A percentile compares a stretch with the other conserved stretches of the same genome.
Evolutionary conservation across 1,140 invertebrate genomes (phyloP).

Genomic region (Eupristina koningsbergeri): DNA sequence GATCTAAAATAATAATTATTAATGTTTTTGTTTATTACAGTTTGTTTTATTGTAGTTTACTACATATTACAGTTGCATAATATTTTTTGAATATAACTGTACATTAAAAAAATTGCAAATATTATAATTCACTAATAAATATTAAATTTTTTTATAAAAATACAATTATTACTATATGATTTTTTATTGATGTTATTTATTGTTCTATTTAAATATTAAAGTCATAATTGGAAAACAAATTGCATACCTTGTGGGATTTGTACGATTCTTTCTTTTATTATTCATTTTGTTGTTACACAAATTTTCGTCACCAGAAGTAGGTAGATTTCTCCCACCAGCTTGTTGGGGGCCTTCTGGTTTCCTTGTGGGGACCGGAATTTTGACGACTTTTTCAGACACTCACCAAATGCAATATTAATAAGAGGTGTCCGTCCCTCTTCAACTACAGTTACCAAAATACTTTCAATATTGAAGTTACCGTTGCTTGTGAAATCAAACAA

Average conservation of each 20-base stretch:
- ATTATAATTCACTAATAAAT: too few species aligned
- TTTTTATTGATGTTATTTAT: not conserved
- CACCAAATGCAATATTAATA: slow-evolving; percentile 43
- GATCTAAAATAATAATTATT: slow-evolving; percentile 70
- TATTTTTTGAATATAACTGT: too few species aligned
- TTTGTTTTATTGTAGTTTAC: too few species aligned
- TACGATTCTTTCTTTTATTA: slow-evolving; percentile 72
- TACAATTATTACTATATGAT: not conserved
- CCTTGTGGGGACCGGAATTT: slow-evolving; percentile 77
- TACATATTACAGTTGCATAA: not conserved
- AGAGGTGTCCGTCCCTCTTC: slow-evolving; percentile 36
- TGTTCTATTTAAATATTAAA: not conserved
- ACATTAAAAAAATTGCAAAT: too few species aligned
- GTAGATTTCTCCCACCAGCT: slow-evolving; percentile 72
- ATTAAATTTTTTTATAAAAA: too few species aligned
- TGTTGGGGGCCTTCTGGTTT: slow-evolving; percentile 74
- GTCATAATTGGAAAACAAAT: not conserved
- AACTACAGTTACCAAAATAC: slow-evolving; percentile 17
- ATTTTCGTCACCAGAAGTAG: slow-evolving; percentile 64
- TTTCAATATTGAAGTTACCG: not conserved
- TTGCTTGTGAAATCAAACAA: not conserved
- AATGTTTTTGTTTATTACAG: too few species aligned
- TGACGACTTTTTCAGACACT: slow-evolving; percentile 71
- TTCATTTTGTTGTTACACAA: slow-evolving; percentile 73
- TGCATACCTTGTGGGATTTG: slow-evolving; percentile 63